phyloP scores from a whole-genome alignment of 1,140 invertebrate genomes.

The Octopus bimaculoides region DNA sequence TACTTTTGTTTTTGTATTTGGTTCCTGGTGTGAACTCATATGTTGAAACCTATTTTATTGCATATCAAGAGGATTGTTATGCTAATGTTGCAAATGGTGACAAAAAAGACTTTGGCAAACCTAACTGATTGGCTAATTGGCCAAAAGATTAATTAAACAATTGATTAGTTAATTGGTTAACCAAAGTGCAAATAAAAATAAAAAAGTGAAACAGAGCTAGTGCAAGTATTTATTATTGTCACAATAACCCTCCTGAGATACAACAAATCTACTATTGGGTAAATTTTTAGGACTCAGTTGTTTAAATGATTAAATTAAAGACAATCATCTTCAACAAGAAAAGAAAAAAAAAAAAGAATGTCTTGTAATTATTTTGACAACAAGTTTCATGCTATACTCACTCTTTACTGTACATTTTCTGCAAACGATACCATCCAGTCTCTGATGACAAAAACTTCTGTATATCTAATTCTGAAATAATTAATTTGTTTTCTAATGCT shows the following conservation, averaged over 20 bases:
- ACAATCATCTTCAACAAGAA: background rate
- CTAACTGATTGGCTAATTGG: no score
- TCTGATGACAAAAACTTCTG: background rate
- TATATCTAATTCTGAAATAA: background rate
- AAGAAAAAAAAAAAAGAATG: background rate
- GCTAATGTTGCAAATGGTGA: no score
- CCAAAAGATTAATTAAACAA: no score
- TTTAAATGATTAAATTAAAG: background rate
- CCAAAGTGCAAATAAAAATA: no score
- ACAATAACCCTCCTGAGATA: background rate
- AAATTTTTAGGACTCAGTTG: background rate
- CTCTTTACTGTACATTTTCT: background rate
- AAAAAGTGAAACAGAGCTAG: background rate
- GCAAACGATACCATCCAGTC: background rate
- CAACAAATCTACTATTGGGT: background rate
- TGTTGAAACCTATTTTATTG: no score
- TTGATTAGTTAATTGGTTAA: no score
- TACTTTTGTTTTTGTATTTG: no score
- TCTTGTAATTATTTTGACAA: no score
- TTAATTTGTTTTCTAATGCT: background rate
- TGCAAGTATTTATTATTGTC: background rate
- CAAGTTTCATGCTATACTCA: background rate
- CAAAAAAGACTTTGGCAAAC: no score
- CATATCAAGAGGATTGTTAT: no score
- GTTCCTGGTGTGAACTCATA: no score